These are phyloP conservation scores for Monarcha castaneiventris DNA, from an alignment of 2,113 vertebrate genomes.

Conservation along the genomic window DNA sequence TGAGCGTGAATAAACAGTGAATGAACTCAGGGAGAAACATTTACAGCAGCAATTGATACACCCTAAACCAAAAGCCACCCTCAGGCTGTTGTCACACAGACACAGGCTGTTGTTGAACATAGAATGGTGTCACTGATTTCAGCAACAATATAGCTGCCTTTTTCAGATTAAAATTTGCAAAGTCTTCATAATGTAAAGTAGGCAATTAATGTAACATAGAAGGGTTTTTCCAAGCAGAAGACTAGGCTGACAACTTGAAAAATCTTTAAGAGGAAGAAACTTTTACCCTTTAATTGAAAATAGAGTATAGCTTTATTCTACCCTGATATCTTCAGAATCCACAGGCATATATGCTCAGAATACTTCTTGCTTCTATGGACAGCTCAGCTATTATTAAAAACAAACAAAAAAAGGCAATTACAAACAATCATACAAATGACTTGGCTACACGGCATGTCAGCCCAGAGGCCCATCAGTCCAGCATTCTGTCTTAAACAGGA, in stretches of 20 bases:
- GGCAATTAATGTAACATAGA: not conserved
- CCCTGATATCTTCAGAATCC: not conserved
- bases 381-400: not conserved
- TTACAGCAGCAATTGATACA: not conserved
- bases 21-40: not conserved
- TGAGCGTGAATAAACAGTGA: not conserved
- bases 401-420: not conserved
- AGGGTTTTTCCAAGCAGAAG: not conserved
- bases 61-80: not conserved
- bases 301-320: not conserved
- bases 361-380: not conserved
- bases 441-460: not conserved
- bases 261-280: not conserved
- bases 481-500: not conserved
- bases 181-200: rapidly evolving
- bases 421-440: not conserved
- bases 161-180: not conserved
- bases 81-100: not conserved
- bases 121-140: not conserved
- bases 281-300: not conserved
- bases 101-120: not conserved
- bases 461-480: not conserved
- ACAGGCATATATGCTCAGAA: not conserved
- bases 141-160: not conserved
- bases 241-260: not conserved